Percentiles rank a stretch among this genome's conserved stretches.
These are phyloP conservation scores for Drosophila mimetica DNA, from an alignment of 2,888 invertebrate genomes.

Conservation along the genomic window DNA sequence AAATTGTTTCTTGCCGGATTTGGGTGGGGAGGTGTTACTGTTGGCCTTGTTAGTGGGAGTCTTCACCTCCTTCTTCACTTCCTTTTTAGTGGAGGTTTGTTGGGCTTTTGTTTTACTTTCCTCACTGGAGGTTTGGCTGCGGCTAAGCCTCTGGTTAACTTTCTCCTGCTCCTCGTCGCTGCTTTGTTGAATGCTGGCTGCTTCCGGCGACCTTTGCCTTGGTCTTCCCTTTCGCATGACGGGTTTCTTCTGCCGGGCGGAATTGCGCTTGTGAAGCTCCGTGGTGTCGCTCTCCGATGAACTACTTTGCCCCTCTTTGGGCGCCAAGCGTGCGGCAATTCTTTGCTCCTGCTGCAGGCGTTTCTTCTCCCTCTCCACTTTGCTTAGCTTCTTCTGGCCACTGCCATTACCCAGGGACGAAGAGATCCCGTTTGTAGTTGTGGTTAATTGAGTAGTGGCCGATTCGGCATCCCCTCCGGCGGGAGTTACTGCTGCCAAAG, in stretches of 20 bases:
- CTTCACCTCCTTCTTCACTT: constrained; percentile 10
- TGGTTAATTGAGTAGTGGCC: constrained; percentile 60
- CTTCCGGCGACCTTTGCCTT: constrained; percentile 37
- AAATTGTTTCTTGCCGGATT: constrained; percentile 6
- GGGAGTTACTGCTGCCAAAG: constrained; percentile 3
- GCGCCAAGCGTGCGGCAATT: constrained; percentile 79
- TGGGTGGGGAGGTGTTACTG: constrained; percentile 4
- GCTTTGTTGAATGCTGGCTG: constrained; percentile 17
- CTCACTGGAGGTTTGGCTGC: constrained; percentile 40
- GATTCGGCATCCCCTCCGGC: constrained; percentile 51
- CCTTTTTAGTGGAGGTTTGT: constrained; percentile 8
- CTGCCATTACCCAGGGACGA: constrained; percentile 34
- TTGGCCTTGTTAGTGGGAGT: constrained; percentile 4
- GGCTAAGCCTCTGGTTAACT: constrained; percentile 6
- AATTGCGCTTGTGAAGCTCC: constrained; percentile 76
- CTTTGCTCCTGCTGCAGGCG: constrained; percentile 80
- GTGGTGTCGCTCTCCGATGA: constrained; percentile 85
- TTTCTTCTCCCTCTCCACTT: constrained; percentile 83
- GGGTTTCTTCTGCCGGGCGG: constrained; percentile 79
- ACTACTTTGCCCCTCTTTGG: constrained; percentile 82
- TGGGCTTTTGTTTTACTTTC: constrained; percentile 7
- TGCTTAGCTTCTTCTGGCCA: constrained; percentile 76
- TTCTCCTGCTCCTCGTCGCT: constrained; percentile 38
- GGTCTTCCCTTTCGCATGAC: constrained; percentile 66
- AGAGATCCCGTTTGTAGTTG: constrained; percentile 55